Conservation (phyloP, 2,113 vertebrate species). For the Alethe castanea region DNA sequence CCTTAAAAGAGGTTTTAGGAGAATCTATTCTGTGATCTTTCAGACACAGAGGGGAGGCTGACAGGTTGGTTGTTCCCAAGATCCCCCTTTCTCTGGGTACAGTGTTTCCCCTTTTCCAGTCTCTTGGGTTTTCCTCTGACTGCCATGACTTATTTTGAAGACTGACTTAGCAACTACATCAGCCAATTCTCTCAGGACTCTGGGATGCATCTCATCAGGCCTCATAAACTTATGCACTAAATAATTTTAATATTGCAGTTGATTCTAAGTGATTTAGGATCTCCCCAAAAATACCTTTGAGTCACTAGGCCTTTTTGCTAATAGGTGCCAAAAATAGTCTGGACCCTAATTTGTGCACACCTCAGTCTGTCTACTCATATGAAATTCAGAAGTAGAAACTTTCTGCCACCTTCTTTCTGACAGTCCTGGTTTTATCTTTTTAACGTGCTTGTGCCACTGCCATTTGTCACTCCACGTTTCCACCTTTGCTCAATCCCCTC, state of each 20-base stretch:
- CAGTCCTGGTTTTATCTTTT: background rate
- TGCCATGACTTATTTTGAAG: background rate
- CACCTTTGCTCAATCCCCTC: background rate
- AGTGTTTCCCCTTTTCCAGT: background rate
- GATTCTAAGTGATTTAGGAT: background rate
- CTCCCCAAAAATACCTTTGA: background rate
- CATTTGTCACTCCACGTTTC: fast-evolving
- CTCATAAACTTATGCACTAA: background rate
- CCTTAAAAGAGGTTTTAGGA: background rate
- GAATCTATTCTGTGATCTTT: background rate
- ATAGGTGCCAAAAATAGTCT: background rate
- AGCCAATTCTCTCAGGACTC: background rate
- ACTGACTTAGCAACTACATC: background rate
- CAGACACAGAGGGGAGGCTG: background rate
- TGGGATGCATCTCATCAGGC: background rate
- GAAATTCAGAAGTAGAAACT: background rate
- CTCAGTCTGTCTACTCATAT: background rate
- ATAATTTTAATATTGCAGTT: background rate
- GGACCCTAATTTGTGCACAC: background rate
- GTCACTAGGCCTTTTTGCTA: background rate
- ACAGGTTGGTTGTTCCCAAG: background rate
- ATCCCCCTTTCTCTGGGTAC: background rate
- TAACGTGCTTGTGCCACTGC: background rate
- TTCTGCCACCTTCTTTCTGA: background rate
- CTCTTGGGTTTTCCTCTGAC: background rate